Percentiles rank a stretch among this genome's conserved stretches.
These are phyloP conservation scores for Osmoderma eremita DNA, from an alignment of 2,888 invertebrate genomes.

Conservation along the genomic window DNA sequence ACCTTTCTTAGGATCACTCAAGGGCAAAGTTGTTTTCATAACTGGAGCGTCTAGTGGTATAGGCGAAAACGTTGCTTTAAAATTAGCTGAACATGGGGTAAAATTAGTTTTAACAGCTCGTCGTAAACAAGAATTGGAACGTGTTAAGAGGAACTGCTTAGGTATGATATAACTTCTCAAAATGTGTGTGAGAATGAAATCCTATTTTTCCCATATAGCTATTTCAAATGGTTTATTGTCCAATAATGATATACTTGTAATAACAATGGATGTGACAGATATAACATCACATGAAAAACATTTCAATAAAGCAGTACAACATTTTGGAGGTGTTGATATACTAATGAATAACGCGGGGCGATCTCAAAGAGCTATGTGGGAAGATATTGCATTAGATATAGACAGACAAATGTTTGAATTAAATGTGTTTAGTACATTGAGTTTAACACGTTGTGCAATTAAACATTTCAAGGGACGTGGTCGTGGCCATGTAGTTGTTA, in stretches of 20 bases:
- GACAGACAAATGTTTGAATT: constrained; percentile 79
- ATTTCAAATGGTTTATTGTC: constrained; percentile 62
- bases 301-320: constrained; percentile 70
- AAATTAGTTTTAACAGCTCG: constrained; percentile 76
- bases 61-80: constrained; percentile 76
- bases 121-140: constrained; percentile 69
- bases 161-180: constrained; percentile 57
- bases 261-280: constrained; percentile 76
- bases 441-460: constrained; percentile 75
- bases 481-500: constrained; percentile 77
- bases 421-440: constrained; percentile 78
- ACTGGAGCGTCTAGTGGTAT: constrained; percentile 87
- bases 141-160: constrained; percentile 73
- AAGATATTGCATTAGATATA: constrained; percentile 73
- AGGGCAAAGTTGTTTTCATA: constrained; percentile 79
- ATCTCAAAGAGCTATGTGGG: constrained; percentile 79
- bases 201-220: constrained; percentile 52
- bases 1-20: constrained; percentile 50
- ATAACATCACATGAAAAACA: constrained; percentile 69
- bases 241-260: constrained; percentile 71
- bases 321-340: constrained; percentile 79
- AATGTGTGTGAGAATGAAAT: constrained; percentile 8
- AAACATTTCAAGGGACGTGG: constrained; percentile 71
- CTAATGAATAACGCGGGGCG: constrained; percentile 84
- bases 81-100: constrained; percentile 72